Evolutionary conservation across 2,888 invertebrate species (phyloP).

Genomic region (Petrolisthes manimaculis): DNA sequence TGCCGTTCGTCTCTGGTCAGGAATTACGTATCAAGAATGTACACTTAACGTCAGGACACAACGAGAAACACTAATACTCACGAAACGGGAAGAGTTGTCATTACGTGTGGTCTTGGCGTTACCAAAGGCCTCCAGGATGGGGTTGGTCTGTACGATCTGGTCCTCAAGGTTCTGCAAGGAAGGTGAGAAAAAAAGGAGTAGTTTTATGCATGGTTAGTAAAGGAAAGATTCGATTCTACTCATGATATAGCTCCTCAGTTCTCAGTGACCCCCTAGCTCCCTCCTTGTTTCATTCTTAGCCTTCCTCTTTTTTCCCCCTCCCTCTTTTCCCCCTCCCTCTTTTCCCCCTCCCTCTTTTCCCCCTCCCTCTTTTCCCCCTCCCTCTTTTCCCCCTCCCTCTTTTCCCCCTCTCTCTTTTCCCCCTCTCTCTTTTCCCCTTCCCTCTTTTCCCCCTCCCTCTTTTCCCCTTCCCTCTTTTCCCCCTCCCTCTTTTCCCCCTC

Average conservation of each 20-base stretch:
- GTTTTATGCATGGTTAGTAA: no score
- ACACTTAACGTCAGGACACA: no score
- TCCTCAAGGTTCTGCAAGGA: slow-evolving; percentile 87
- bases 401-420: not conserved
- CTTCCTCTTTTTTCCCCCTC: not conserved
- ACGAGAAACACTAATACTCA: slow-evolving; percentile 77
- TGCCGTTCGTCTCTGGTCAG: no score
- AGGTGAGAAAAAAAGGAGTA: not conserved
- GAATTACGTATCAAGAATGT: no score
- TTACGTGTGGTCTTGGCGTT: slow-evolving; percentile 99
- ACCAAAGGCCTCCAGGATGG: slow-evolving; percentile 99
- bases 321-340: not conserved
- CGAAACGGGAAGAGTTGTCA: slow-evolving; percentile 99
- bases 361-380: not conserved
- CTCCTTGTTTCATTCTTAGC: not conserved
- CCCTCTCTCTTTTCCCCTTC: not conserved
- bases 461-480: not conserved
- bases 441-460: not conserved
- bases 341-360: not conserved
- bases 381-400: not conserved
- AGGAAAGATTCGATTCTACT: not conserved
- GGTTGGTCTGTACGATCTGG: slow-evolving; percentile 99
- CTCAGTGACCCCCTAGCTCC: not conserved
- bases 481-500: not conserved
- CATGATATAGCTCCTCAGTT: not conserved